phyloP scores from a whole-genome alignment of 2,797 vertebrate genomes.

The Lepus townsendii region DNA sequence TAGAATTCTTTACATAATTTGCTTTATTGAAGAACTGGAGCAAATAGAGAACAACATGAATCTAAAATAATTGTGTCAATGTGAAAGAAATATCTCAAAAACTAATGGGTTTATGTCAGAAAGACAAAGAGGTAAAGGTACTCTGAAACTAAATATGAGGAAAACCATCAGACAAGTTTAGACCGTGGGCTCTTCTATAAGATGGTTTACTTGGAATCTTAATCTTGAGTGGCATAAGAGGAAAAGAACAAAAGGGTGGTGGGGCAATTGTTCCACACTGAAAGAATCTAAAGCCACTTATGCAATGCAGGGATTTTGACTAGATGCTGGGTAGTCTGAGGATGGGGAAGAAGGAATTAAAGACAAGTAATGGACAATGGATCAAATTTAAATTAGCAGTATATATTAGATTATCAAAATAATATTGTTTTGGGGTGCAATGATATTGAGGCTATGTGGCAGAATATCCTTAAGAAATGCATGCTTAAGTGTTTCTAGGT shows the following conservation, averaged over 20 bases:
- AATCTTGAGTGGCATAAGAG: not conserved
- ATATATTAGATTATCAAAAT: not conserved
- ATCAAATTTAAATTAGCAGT: constrained; percentile 20
- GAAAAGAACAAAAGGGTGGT: not conserved
- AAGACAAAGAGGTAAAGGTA: not conserved
- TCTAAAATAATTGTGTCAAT: not conserved
- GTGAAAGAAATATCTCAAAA: not conserved
- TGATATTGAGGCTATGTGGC: not conserved
- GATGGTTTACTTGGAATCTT: not conserved
- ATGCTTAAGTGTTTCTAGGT: not conserved
- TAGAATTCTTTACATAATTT: not conserved
- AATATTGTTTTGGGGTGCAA: not conserved
- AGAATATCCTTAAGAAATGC: not conserved
- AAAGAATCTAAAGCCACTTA: not conserved
- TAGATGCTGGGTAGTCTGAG: not conserved
- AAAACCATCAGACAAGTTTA: not conserved
- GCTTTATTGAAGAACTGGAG: not conserved
- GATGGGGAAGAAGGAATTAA: not conserved
- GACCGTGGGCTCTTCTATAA: not conserved
- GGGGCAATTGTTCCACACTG: not conserved
- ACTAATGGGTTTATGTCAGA: not conserved
- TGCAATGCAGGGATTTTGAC: not conserved
- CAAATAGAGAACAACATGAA: not conserved
- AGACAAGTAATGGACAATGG: not conserved
- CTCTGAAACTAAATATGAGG: not conserved